These are phyloP conservation scores for Agrilus cyanescens DNA, from an alignment of 2,888 invertebrate genomes.

Conservation along the genomic window DNA sequence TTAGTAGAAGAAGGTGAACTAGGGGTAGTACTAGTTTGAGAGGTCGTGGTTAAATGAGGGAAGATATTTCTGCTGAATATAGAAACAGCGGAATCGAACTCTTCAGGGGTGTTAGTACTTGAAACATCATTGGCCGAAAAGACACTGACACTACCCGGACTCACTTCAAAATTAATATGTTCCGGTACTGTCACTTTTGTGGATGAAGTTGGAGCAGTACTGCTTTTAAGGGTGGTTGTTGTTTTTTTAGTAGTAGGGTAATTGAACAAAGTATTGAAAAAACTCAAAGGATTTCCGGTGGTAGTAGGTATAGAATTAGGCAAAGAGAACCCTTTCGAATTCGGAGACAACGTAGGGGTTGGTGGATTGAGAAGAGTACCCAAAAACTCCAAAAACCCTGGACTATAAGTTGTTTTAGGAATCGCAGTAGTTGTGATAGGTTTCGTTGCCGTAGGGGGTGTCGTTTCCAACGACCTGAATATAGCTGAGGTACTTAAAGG, in stretches of 20 bases:
- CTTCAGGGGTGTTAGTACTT: constrained; percentile 35
- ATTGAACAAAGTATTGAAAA: no score
- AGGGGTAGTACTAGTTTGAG: constrained; percentile 17
- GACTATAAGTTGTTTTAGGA: constrained; percentile 5
- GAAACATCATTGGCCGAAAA: constrained; percentile 32
- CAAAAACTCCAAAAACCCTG: neutral
- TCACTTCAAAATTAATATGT: constrained; percentile 29
- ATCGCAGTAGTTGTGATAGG: constrained; percentile 9
- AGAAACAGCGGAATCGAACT: constrained; percentile 39
- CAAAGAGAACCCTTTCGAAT: neutral
- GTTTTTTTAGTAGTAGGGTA: constrained; percentile 25
- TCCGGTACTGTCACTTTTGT: constrained; percentile 36
- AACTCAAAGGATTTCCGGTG: neutral
- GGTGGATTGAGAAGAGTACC: no score
- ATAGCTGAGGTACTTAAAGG: constrained; percentile 14
- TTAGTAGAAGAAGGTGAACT: constrained; percentile 14
- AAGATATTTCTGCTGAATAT: constrained; percentile 40
- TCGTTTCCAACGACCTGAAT: constrained; percentile 12
- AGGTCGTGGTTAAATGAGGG: constrained; percentile 5
- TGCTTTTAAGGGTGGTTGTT: constrained; percentile 34
- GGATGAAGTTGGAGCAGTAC: constrained; percentile 17
- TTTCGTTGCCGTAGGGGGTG: constrained; percentile 6
- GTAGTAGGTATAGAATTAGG: neutral
- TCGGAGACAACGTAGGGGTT: neutral
- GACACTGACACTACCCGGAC: constrained; percentile 31